Base-by-base conservation (phyloP, 2,797 vertebrate species). In the Melanotaenia trifasciata region DNA sequence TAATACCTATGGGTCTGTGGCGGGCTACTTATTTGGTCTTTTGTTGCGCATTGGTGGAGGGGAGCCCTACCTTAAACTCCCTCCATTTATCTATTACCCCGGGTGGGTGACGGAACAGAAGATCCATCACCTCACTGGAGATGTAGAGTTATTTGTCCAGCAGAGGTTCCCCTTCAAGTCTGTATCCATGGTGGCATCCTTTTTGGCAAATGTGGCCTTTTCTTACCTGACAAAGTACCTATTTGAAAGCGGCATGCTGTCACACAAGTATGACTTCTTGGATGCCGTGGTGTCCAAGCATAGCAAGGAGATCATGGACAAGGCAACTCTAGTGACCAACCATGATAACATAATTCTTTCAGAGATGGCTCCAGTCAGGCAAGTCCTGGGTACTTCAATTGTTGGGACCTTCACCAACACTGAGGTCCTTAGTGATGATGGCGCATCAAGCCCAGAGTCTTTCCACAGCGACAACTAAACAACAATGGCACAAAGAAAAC, bases 231-330 rank as follows among this genome's bases (percentile, higher is more conserved):
- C 95, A 79, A 99, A 98, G 87, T 98, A 98, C 70, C 90, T 99
- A 7, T 99, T 99, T 88, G 98, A 98, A 91, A 99, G 96, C 18
- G 97, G 98, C 24, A 95, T 83, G 59, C 88, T 97, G 74, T 95
- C 96, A 32, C 97, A 97, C 58, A 98, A 97, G 87, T 94, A 98
- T 62, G 98, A 99, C 93, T 94, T 98, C 72, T 90, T 99, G 67
- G 96, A 99, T 74, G 96, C 96, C 3, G 97, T 99, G 63, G 95
- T 99, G 59, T 96, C 97, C 64, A 97, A 95, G 87, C 96, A 99
- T 86, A 99, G 97, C 84, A 95, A 95, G 76, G 97, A 99, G 90
- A 97, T 96, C 69, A 98, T 99, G 97, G 98, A 99, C 92, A 99
- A 98, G 92, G 93, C 97, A 1, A 96, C 96, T 7, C 95, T 99